Base-by-base conservation (phyloP, 2,113 vertebrate species). In the Scomber scombrus region DNA sequence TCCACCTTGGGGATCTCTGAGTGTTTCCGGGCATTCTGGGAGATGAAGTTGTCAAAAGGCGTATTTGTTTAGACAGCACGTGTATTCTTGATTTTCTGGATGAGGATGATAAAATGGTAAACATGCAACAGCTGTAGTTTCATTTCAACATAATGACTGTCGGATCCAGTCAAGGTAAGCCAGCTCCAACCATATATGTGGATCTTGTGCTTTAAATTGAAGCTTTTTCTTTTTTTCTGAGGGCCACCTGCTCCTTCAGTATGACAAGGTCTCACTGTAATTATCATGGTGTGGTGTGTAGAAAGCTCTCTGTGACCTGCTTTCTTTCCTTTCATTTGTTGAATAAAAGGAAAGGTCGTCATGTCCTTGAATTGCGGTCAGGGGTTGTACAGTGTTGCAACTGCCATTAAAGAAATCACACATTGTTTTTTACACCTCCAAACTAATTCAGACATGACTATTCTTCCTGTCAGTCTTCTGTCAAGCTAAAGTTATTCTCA, bases 11-110 rank as follows among this genome's bases (percentile, higher is more conserved):
- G 43, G 21, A n/a, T 57, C 16, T 18, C 18, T 62, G 13, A 23
- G 11, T 56, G 61, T 31, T 62, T 26, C 50, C 2, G 11, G 11
- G 69, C 45, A 74, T 58, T 45, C 31, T 73, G 56, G 83, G 50
- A 40, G 3, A 52, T 67, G 80, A n/a, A 2, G 34, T 40, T 46
- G 19, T 46, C 34, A 11, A 15, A 34, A 12, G 0, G 10, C 21
- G 50, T 31, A 40, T 26, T 8, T 23, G 4, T 26, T 26, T 18
- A 4, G n/a, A 13, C 13, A 1, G 29, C 19, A 55, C 5, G n/a
- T 43, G 50, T 3, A 26, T 67, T 45, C 47, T 14, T 57, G 13
- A 50, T 29, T 45, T 26, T 51, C 31, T 58, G 14, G 58, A 45
- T 70, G 15, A n/a, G 23, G 57, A 47, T 46, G 21, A 1, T 34